Conservation (phyloP, 2,888 invertebrate species). For the Mesoligia furuncula region DNA sequence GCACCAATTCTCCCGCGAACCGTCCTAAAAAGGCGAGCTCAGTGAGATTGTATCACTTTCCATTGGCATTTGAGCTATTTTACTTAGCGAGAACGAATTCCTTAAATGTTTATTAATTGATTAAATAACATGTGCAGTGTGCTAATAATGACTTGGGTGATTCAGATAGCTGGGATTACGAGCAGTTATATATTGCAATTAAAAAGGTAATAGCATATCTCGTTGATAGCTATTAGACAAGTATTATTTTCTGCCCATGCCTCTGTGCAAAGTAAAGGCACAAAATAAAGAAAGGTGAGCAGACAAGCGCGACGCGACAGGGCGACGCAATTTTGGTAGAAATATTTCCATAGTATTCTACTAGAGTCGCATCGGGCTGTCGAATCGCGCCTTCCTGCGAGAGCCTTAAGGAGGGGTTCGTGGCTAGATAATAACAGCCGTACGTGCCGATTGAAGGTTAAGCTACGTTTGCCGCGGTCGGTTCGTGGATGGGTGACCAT, state of each 20-base stretch:
- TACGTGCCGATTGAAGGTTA: not conserved
- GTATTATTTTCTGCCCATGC: not conserved
- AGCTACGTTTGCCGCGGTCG: not conserved
- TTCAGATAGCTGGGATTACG: conserved; percentile 24
- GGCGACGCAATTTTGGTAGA: no score
- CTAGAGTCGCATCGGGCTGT: no score
- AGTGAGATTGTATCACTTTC: conserved; percentile 62
- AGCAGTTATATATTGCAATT: conserved; percentile 14
- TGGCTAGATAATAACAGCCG: not conserved
- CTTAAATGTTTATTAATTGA: conserved; percentile 42
- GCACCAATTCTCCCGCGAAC: conserved; percentile 47
- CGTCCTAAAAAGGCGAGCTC: conserved; percentile 58
- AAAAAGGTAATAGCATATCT: not conserved
- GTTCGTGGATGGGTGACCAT: not conserved
- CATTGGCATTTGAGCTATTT: conserved; percentile 53
- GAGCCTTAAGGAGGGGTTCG: not conserved
- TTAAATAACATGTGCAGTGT: conserved; percentile 26
- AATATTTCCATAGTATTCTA: no score
- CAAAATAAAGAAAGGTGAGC: no score
- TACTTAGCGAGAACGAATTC: conserved; percentile 37
- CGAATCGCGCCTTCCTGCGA: no score
- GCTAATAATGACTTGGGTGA: conserved; percentile 22
- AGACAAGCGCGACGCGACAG: no score
- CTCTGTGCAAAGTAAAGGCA: not conserved
- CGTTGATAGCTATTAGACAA: not conserved